Base-by-base conservation (phyloP, 2,113 vertebrate species). In the Callipepla californica region DNA sequence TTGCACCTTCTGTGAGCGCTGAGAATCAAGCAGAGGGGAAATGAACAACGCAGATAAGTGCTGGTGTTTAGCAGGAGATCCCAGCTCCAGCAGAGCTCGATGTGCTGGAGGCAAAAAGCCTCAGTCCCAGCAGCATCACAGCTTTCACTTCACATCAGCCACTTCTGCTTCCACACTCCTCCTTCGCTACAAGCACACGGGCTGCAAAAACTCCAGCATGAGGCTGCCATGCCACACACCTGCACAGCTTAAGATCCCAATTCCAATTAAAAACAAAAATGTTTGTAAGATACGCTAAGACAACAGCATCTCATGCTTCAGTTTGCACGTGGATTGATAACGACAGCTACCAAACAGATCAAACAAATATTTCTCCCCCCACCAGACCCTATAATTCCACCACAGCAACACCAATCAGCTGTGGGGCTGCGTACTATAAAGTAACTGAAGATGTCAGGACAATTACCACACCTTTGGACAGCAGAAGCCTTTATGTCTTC, bases 151-250 rank as follows among this genome's bases (percentile, higher is more conserved):
- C 19, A 7, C 4, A 13, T 11, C 3, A 21, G 5, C 14, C 36
- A 1, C 25, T 59, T 25, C 51, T 14, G 11, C 21, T 44, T 7
- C 47, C 65, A 13, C 22, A 1, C 44, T 40, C 44, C 48, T 50
- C 47, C 38, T 30, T 3, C 28, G 38, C 63, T 45, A 36, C 28
- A 7, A 13, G 3, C 2, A 21, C 26, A 8, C 0, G 7, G 45
- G 18, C 38, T 5, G 7, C 30, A 26, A 68, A 6, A 48, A 3
- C 30, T 8, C 5, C 51, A 34, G 58, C 0, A 5, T 10, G 25
- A 22, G 34, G 65, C 28, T 6, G 23, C 4, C 80, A 12, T 15
- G 17, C 44, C 55, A 18, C 2, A 6, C 26, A 38, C 42, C 23
- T 22, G 21, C 8, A 2, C 3, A 53, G 45, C 13, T 30, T 5